These are phyloP conservation scores for Drosophila ironensis DNA, from an alignment of 1,140 invertebrate species.

Conservation along the genomic window DNA sequence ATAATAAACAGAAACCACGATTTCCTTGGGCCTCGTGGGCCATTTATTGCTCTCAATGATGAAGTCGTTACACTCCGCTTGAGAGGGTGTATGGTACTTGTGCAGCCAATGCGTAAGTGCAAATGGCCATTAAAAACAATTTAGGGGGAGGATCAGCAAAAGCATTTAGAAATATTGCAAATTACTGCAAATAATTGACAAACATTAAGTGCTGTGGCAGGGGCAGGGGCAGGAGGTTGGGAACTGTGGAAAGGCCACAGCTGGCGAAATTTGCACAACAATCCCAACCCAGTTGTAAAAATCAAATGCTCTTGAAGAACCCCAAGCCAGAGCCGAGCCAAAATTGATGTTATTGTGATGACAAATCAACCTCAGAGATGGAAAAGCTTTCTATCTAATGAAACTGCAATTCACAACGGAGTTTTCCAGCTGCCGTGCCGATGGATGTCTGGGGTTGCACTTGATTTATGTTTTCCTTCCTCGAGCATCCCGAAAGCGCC, in stretches of 20 bases:
- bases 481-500: constrained; percentile 57
- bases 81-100: constrained; percentile 12
- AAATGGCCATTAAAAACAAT: constrained; percentile 80
- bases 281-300: constrained; percentile 19
- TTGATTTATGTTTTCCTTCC: constrained; percentile 60
- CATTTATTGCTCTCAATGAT: constrained; percentile 65
- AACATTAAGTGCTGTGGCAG: constrained; percentile 59
- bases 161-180: constrained; percentile 78
- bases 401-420: constrained; percentile 48
- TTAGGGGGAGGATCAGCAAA: constrained; percentile 59
- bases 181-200: constrained; percentile 79
- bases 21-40: constrained; percentile 27
- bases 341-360: constrained; percentile 49
- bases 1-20: constrained; percentile 42
- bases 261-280: constrained; percentile 47
- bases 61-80: constrained; percentile 62
- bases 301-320: constrained; percentile 44
- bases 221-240: background rate
- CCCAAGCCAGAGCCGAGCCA: constrained; percentile 19
- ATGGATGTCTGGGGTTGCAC: constrained; percentile 51
- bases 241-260: constrained; percentile 23
- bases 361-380: constrained; percentile 38
- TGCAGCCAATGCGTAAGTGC: constrained; percentile 59
- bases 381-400: constrained; percentile 73
- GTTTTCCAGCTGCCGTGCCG: background rate